Evolutionary conservation across 2,888 invertebrate genomes (phyloP).

Genomic region (Isotomurus palustris): DNA sequence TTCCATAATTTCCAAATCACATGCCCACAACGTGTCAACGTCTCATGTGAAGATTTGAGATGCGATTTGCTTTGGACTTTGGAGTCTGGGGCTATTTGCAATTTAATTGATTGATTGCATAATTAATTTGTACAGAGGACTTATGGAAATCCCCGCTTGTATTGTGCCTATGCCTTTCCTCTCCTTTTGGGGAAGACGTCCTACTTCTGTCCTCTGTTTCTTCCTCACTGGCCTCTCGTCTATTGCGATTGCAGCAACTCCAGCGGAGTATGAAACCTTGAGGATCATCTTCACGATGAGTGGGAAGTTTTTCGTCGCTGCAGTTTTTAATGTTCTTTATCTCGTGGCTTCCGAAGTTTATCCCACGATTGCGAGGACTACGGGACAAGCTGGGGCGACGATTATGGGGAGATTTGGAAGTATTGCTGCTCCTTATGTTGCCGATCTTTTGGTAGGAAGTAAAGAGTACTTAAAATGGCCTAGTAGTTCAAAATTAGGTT

Average conservation of each 20-base stretch:
- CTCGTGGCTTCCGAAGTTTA: conserved; percentile 39
- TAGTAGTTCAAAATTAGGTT: neutral
- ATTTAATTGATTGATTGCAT: neutral
- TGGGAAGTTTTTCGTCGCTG: conserved; percentile 39
- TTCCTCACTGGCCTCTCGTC: conserved; percentile 29
- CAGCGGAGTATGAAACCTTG: conserved; percentile 18
- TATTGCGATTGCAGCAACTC: conserved; percentile 32
- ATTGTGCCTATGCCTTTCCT: conserved; percentile 29
- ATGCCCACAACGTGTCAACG: too few species aligned
- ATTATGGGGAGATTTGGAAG: conserved; percentile 40
- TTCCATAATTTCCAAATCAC: too few species aligned
- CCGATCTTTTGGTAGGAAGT: conserved; percentile 29
- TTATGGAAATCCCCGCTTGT: conserved; percentile 42
- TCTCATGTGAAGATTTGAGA: too few species aligned
- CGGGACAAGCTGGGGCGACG: conserved; percentile 24
- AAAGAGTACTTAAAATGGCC: neutral
- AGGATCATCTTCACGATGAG: conserved; percentile 34
- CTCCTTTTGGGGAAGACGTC: conserved; percentile 31
- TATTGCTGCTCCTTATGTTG: conserved; percentile 40
- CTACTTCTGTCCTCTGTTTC: conserved; percentile 24
- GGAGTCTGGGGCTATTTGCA: neutral
- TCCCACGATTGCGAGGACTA: conserved; percentile 35
- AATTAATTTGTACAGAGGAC: conserved; percentile 22
- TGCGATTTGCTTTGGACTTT: too few species aligned
- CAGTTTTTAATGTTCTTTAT: conserved; percentile 35